Evolutionary conservation across 2,113 vertebrate genomes (phyloP), one percentile per base, ranked within the genome.

Genomic region (Hucho hucho): DNA sequence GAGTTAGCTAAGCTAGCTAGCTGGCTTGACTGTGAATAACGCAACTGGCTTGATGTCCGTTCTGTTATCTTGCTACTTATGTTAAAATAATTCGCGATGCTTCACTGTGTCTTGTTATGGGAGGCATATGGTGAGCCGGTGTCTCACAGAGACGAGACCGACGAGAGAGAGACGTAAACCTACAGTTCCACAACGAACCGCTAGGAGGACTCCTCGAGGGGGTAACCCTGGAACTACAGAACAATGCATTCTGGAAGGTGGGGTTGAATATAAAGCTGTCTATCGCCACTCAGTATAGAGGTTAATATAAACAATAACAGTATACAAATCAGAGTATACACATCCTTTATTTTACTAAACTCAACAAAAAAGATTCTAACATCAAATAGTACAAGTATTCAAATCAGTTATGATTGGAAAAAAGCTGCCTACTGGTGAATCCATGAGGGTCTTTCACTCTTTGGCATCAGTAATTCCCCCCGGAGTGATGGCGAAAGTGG

Each of bases 401-500:
- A 43, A 11, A 43, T 43, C 9, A 43, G 9, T 43, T 43, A 43
- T 9, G 37, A 43, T 43, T 43, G 11, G 37, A 43, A 43, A 43
- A 43, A 43, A 11, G 37, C 7, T 43, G 37, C 37, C 58, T 22
- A n/a, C 12, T 9, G 18, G 32, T 46, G 22, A 4, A 32, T 67
- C 26, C 24, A 13, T 49, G 24, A 32, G 29, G 16, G 47, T 9
- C 46, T 20, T 70, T 93, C 93, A 99, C 88, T 99, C 97, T 91
- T 98, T 99, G 86, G 97, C 95, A 88, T 99, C 98, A 80, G 94
- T 89, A 66, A 99, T 94, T 82, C 97, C 97, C 91, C 98, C 98
- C 29, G 92, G 82, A 18, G 96, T 96, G 90, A 99, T 99, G 86
- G 98, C 93, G 90, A 99, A 99, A 0, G 98, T 98, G 73, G 98